A percentile compares a stretch with the other conserved stretches of the same genome.
Evolutionary conservation across 2,888 invertebrate species (phyloP).

Genomic region (Creontiades dilutus): DNA sequence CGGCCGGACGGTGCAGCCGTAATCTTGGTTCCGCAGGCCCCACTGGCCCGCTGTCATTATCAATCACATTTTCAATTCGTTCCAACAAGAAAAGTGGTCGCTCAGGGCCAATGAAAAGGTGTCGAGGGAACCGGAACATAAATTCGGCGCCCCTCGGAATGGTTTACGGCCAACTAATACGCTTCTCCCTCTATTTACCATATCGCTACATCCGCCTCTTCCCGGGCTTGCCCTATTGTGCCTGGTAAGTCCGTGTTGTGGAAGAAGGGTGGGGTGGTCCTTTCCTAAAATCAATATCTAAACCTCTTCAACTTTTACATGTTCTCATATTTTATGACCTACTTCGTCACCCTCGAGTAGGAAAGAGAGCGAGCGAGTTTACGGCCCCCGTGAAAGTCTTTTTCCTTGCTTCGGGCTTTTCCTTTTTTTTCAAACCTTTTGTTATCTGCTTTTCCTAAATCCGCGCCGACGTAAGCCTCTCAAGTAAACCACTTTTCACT

Average conservation of each 20-base stretch:
- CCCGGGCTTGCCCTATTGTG: background rate
- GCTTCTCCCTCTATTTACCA: constrained; percentile 18
- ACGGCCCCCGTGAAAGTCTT: background rate
- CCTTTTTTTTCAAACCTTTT: constrained; percentile 20
- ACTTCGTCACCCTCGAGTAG: background rate
- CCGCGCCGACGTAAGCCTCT: background rate
- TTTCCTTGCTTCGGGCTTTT: background rate
- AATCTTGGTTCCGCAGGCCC: background rate
- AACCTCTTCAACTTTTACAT: constrained; percentile 20
- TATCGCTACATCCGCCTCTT: constrained; percentile 5
- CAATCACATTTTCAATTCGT: constrained; percentile 31
- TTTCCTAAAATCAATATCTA: constrained; percentile 22
- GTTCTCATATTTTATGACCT: constrained; percentile 16
- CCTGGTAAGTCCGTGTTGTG: background rate
- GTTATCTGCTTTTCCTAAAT: constrained; percentile 25
- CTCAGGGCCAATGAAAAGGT: constrained; percentile 14
- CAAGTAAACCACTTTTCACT: constrained; percentile 27
- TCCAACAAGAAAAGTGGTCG: constrained; percentile 26
- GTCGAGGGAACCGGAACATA: background rate
- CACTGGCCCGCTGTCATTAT: background rate
- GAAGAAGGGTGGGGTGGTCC: background rate
- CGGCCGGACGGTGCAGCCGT: background rate
- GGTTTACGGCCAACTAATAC: constrained; percentile 12
- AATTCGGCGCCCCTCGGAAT: background rate
- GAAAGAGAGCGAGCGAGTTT: background rate